Conservation (phyloP, 2,113 vertebrate species). For the Piaya cayana region DNA sequence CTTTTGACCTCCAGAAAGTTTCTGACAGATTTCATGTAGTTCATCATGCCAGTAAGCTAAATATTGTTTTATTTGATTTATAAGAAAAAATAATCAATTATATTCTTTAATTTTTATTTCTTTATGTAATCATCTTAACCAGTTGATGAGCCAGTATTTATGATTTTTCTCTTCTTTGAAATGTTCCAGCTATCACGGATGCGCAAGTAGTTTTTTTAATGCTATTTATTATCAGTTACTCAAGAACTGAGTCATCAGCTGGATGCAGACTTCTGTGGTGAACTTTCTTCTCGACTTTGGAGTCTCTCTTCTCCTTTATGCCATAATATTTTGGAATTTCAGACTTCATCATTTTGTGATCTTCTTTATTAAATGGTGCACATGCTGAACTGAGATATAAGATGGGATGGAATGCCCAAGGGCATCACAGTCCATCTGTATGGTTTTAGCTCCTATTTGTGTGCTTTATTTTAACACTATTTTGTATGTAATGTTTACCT, state of each 20-base stretch:
- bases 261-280: not conserved
- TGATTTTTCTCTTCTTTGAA: not conserved
- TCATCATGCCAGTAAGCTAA: not conserved
- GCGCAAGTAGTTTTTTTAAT: not conserved
- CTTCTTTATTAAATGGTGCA: not conserved
- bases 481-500: not conserved
- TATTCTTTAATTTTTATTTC: not conserved
- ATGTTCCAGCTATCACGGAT: not conserved
- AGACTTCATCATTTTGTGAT: not conserved
- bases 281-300: not conserved
- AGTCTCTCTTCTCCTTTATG: not conserved
- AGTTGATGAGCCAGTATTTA: not conserved
- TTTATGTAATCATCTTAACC: not conserved
- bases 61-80: not conserved
- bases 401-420: not conserved
- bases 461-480: not conserved
- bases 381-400: not conserved
- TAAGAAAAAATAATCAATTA: not conserved
- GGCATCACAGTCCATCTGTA: not conserved
- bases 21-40: not conserved
- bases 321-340: not conserved
- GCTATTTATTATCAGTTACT: not conserved
- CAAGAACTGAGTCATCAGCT: not conserved
- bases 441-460: not conserved
- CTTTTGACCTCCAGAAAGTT: not conserved